Conservation (phyloP, 2,888 invertebrate genomes). For the Callyntrura guangdongensis region DNA sequence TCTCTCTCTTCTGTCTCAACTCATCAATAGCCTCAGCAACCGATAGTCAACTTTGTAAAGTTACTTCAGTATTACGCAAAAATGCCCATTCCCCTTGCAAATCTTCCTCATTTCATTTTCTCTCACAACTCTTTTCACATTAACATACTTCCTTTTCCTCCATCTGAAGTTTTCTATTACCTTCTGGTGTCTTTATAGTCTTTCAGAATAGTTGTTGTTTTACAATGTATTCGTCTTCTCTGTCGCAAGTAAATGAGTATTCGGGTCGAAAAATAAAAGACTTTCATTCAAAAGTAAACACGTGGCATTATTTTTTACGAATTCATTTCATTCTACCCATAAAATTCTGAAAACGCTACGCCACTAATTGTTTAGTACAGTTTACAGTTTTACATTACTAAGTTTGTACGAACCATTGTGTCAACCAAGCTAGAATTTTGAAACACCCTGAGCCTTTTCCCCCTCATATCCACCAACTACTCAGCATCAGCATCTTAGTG, state of each 20-base stretch:
- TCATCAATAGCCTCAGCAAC: slow-evolving; percentile 38
- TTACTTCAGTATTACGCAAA: slow-evolving; percentile 47
- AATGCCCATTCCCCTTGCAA: slow-evolving; percentile 53
- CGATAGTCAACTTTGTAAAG: slow-evolving; percentile 35
- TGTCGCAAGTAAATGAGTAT: slow-evolving; percentile 66
- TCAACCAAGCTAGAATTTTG: too few relatives aligned
- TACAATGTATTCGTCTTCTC: not conserved
- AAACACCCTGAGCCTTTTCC: too few relatives aligned
- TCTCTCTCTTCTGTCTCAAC: not conserved
- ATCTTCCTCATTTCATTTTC: not conserved
- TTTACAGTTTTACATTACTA: too few relatives aligned
- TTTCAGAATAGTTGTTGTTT: not conserved
- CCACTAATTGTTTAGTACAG: too few relatives aligned
- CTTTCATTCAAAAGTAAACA: slow-evolving; percentile 21
- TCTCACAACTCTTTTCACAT: slow-evolving; percentile 19
- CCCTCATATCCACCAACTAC: too few relatives aligned
- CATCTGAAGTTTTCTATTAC: not conserved
- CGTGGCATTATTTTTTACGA: not conserved
- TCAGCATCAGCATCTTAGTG: too few relatives aligned
- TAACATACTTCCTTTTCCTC: slow-evolving; percentile 9
- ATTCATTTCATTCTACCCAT: not conserved
- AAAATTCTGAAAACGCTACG: too few relatives aligned
- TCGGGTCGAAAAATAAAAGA: slow-evolving; percentile 59
- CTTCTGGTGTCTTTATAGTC: slow-evolving; percentile 7
- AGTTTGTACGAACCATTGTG: too few relatives aligned